phyloP scores from a whole-genome alignment of 2,113 vertebrate species.

The Pholis gunnellus region DNA sequence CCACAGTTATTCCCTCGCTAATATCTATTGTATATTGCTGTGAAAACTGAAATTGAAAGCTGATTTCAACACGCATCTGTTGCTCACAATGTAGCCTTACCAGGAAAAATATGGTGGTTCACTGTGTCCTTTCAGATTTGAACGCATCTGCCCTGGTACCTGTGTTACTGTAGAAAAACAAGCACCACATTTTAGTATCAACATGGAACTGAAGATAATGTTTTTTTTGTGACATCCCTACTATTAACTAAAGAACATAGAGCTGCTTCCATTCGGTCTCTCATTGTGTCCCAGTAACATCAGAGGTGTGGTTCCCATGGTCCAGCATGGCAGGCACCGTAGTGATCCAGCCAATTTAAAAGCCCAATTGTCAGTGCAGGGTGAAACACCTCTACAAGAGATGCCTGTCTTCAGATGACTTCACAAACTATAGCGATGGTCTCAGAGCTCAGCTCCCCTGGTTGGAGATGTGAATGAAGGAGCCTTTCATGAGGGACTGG shows the following conservation, averaged over 20 bases:
- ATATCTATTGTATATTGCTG: too few relatives aligned
- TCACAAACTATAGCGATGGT: background rate
- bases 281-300: background rate
- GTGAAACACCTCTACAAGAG: background rate
- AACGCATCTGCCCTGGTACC: background rate
- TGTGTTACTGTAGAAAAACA: background rate
- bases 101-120: background rate
- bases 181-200: background rate
- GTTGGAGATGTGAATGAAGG: background rate
- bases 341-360: background rate
- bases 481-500: background rate
- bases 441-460: background rate
- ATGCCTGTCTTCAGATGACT: background rate
- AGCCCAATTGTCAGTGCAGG: background rate
- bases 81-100: background rate
- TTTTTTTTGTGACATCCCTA: background rate
- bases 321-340: background rate
- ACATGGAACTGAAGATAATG: background rate
- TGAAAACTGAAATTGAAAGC: too few relatives aligned
- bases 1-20: too few relatives aligned
- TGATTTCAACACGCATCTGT: too few relatives aligned
- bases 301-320: background rate
- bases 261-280: background rate
- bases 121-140: too few relatives aligned
- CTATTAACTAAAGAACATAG: slow-evolving; percentile 3